A percentile compares a stretch with the other conserved stretches of the same genome.
These are phyloP conservation scores for Ciconia stormi DNA, from an alignment of 2,113 vertebrate species.

Conservation along the genomic window DNA sequence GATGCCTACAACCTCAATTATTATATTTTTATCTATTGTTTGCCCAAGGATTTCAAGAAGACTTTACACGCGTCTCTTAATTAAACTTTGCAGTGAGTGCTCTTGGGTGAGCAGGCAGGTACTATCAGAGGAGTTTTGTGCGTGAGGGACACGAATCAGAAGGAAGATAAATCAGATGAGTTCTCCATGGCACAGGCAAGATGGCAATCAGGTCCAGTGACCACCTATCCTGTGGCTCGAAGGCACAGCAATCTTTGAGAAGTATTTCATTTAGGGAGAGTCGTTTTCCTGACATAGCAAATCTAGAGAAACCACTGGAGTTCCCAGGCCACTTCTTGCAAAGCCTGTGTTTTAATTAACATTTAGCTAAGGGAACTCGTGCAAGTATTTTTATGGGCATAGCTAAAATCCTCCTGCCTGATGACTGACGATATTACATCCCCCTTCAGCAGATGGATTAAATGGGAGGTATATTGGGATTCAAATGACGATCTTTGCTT, in stretches of 20 bases:
- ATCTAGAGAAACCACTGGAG: neutral
- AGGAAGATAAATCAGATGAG: neutral
- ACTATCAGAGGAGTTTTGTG: neutral
- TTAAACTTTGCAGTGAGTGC: neutral
- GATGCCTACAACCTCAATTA: neutral
- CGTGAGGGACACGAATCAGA: rapidly evolving
- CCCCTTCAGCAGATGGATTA: slow-evolving; percentile 52
- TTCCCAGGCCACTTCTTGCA: slow-evolving; percentile 11
- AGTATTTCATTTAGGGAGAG: neutral
- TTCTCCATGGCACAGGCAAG: neutral
- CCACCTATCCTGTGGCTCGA: neutral
- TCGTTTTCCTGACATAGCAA: neutral
- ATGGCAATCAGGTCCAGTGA: neutral
- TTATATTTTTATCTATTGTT: neutral
- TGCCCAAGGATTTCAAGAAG: neutral
- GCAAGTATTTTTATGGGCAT: slow-evolving; percentile 44
- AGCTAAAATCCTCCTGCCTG: slow-evolving; percentile 35
- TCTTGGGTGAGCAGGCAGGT: neutral
- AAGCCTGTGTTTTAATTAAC: slow-evolving; percentile 63
- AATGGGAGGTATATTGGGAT: slow-evolving; percentile 35
- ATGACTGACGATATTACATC: slow-evolving; percentile 10
- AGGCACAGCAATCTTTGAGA: neutral
- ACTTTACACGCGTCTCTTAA: neutral
- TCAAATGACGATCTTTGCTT: neutral
- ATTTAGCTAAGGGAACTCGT: slow-evolving; percentile 41